Base-by-base conservation (phyloP, 2,113 vertebrate species). In the Numenius arquata region DNA sequence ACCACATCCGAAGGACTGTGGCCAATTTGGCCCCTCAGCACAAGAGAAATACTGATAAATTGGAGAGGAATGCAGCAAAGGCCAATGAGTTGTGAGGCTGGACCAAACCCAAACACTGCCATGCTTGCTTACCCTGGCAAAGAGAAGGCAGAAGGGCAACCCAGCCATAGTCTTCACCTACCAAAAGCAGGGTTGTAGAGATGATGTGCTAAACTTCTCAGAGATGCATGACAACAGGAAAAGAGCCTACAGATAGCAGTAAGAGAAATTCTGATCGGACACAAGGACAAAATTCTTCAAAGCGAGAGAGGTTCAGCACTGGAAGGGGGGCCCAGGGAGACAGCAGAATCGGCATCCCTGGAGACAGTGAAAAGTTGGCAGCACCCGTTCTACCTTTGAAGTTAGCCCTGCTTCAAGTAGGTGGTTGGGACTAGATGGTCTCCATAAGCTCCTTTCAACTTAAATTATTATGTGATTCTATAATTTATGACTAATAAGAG, bases 401-500 rank as follows among this genome's bases (percentile, higher is more conserved):
- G 68, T 66, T 47, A 92, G 43, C 38, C 43, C 26, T 47, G 56
- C 40, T 72, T 72, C 84, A 93, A 63, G 61, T 5, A 72, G 47
- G 32, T 6, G 0, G 59, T 15, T 91, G 56, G 77, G 32, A 87
- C 65, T 71, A 63, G 55, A 93, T 63, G n/a, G 23, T 85, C 83
- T 75, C 73, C 58, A 85, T 53, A 88, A 94, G 26, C 12, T 50
- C 25, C 13, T 29, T 90, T 76, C 58, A 85, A 73, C 27, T 75
- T 67, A 83, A 95, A 91, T 94, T 91, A 78, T 87, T 87, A 68
- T 89, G 84, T 85, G 93, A 91, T 94, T 95, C 84, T 75, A 89
- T 72, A 95, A 95, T 67, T 74, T 87, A 79, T 97, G 91, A 95
- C 89, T 94, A 96, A 95, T 85, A 94, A 85, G 61, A 95, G 14